Evolutionary conservation across 2,888 invertebrate genomes (phyloP), one percentile per base, ranked within the genome.

Genomic region (Labia minor): DNA sequence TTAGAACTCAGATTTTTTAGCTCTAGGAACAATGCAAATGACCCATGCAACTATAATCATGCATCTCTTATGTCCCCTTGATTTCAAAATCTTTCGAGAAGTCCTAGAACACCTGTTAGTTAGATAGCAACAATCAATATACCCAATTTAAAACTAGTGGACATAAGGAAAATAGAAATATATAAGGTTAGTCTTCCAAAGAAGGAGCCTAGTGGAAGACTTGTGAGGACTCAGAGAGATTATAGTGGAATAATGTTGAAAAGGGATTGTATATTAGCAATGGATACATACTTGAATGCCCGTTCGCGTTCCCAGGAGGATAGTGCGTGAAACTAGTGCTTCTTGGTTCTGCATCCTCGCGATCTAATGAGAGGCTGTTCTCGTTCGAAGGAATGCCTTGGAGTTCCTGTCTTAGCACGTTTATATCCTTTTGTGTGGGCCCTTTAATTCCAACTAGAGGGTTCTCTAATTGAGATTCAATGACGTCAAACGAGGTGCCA

Each of bases 381-480:
- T 65, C 66, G 65, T 68, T 64, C 61, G 68, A 64, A 62, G 66
- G 62, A 67, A 70, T 66, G 61, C 69, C 68, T 63, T 69, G 69
- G 14, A 68, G 67, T 67, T 70, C 70, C 71, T 77, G 76, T 75
- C 78, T 79, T 74, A 80, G 77, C 67, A 78, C 78, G 71, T 80
- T 78, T 67, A 81, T 78, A 72, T 82, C 81, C 73, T 80, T 81
- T 75, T 81, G 81, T 73, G 78, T 79, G 73, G 80, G 79, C 76
- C 82, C 82, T 73, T 68, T 70, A 65, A 71, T 70, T 61, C 73
- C 73, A 64, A 83, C 81, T 74, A 84, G 78, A 72, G 83, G 83
- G 74, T 83, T 83, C 78, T 83, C 82, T 74, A 83, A 75, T 75
- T 83, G 81, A 71, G 81, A 80, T 76, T 82, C 81, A 72, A 79